Conservation (phyloP, 2,113 vertebrate species). For the Psilopogon haemacephalus region DNA sequence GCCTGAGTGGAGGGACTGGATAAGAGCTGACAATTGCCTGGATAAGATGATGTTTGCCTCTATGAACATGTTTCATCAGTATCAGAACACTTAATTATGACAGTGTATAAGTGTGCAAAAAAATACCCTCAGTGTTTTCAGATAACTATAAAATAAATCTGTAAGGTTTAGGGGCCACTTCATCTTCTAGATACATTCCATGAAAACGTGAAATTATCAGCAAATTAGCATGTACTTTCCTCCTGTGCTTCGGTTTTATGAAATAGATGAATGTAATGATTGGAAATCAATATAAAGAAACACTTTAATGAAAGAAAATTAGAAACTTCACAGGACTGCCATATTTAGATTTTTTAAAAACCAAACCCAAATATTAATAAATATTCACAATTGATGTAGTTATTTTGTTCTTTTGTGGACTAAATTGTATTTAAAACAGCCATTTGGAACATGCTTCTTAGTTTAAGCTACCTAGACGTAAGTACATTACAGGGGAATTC, state of each 20-base stretch:
- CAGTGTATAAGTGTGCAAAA: background rate
- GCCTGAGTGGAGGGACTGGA: background rate
- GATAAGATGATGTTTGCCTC: background rate
- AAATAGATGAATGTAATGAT: background rate
- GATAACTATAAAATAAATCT: background rate
- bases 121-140: background rate
- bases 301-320: background rate
- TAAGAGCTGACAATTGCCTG: background rate
- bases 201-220: background rate
- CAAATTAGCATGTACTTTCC: background rate
- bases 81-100: background rate
- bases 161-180: background rate
- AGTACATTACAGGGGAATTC: background rate
- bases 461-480: background rate
- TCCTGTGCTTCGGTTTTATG: background rate
- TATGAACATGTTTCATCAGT: background rate
- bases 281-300: background rate
- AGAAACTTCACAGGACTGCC: background rate
- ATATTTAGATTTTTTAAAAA: background rate
- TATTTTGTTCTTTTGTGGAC: background rate
- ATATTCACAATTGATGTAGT: background rate
- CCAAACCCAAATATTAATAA: background rate
- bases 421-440: background rate
- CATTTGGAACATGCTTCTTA: background rate
- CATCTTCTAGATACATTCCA: accelerated